Conservation (phyloP, 1,140 invertebrate genomes). For the Belonocnema kinseyi region DNA sequence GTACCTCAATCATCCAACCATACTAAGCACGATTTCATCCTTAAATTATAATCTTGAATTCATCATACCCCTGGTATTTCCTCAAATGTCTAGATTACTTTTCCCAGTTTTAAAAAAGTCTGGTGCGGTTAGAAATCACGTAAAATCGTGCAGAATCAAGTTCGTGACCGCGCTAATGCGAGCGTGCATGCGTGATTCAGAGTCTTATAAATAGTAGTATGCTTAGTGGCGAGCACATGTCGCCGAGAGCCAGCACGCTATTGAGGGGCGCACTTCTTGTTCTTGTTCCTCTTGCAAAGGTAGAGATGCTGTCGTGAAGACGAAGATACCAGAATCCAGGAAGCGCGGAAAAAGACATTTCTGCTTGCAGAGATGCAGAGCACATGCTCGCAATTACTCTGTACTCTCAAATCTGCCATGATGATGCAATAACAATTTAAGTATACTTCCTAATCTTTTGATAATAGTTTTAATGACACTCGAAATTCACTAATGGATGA, state of each 20-base stretch:
- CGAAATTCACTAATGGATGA: not conserved
- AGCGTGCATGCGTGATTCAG: conserved; percentile 54
- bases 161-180: conserved; percentile 41
- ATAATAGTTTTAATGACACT: not conserved
- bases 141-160: conserved; percentile 51
- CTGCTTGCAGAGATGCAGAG: conserved; percentile 1
- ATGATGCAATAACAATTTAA: conserved; percentile 6
- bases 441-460: not conserved
- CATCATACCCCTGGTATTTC: not conserved
- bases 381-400: conserved; percentile 7
- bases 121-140: conserved; percentile 2
- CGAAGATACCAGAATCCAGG: conserved; percentile 20
- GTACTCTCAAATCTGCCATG: not conserved
- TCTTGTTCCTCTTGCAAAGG: conserved; percentile 30
- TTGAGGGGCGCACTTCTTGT: conserved; percentile 40
- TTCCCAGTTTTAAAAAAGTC: not conserved
- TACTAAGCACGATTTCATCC: too few relatives aligned
- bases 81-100: not conserved
- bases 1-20: too few relatives aligned
- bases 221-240: conserved; percentile 45
- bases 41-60: too few relatives aligned
- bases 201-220: conserved; percentile 59
- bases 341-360: conserved; percentile 2
- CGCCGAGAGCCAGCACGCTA: conserved; percentile 49
- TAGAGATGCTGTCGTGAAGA: conserved; percentile 11